Evolutionary conservation across 2,113 vertebrate species (phyloP).

Genomic region (Ariopsis seemanni): DNA sequence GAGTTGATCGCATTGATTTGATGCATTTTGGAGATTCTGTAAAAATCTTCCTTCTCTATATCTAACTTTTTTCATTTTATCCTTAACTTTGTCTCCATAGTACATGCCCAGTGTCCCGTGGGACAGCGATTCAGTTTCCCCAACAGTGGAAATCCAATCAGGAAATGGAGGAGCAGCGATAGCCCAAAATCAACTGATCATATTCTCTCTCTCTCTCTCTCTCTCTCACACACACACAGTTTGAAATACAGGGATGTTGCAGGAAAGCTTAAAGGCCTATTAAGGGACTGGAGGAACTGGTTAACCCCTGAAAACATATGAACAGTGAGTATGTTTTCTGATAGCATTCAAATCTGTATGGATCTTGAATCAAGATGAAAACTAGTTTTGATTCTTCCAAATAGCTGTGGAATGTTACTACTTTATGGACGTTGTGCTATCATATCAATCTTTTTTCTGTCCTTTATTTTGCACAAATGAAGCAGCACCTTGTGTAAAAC

Average conservation of each 20-base stretch:
- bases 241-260: constrained; percentile 9
- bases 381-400: background rate
- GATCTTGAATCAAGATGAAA: background rate
- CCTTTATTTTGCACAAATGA: background rate
- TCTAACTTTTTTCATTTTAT: background rate
- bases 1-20: background rate
- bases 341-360: background rate
- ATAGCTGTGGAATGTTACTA: background rate
- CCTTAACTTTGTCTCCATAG: constrained; percentile 9
- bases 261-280: constrained; percentile 5
- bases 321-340: constrained; percentile 27
- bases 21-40: background rate
- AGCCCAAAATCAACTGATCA: constrained; percentile 41
- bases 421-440: background rate
- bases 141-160: constrained; percentile 74
- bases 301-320: constrained; percentile 26
- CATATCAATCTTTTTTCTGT: background rate
- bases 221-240: constrained; percentile 20
- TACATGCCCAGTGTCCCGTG: constrained; percentile 50
- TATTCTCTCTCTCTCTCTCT: constrained; percentile 36
- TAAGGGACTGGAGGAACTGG: background rate
- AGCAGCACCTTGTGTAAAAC: background rate
- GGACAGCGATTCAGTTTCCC: constrained; percentile 65
- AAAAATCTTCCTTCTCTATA: background rate
- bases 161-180: constrained; percentile 62